Base-by-base conservation (phyloP, 2,797 vertebrate genomes). In the Pelobates cultripes region DNA sequence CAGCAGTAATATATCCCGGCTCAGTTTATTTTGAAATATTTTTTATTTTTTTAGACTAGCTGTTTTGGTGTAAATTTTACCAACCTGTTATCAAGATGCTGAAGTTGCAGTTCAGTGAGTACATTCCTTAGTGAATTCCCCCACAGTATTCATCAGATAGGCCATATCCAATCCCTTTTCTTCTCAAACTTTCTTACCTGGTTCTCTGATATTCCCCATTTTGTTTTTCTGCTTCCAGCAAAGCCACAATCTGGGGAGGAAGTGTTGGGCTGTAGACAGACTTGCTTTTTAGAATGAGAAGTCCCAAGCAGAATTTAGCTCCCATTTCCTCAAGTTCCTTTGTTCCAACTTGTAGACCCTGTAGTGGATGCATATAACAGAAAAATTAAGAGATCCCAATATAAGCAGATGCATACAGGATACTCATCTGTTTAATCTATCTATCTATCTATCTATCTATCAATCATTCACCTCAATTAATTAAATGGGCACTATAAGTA, bases 301-400 rank as follows among this genome's bases (percentile, higher is more conserved):
- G 92, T 76, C 95, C 96, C 77, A 95, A 92, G 88, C 97, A 97
- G 87, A 98, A 97, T 86, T 96, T 96, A 85, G 91, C 84, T 13
- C 97, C 97, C 95, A 96, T 96, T 87, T 99, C 97, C 82, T 98
- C 94, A 85, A 98, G 85, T 84, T 97, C 95, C 51, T 86, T 85
- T 0, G 95, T 97, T 74, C 97, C 96, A 17, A 90, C 91, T 87
- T 98, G 97, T 64, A 97, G 86, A 40, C 94, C 97, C 97, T 98
- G 88, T 8, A 9, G 1, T 69, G 73, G 28, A 86, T 1, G 51
- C 4, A 87, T 17, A 78, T 75, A 71, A 60, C 28, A 15, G 47
- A 43, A 63, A 6, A 60, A 6, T 47, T 2, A 55, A 42, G 10
- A 51, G 10, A 51, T 28, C 28, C 28, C 28, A 28, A 28, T 28